Percentiles rank a stretch among this genome's conserved stretches.
Evolutionary conservation across 37 sponge, comb jelly and placozoan species (phyloP).

Genomic region (Petrosia ficiformis): DNA sequence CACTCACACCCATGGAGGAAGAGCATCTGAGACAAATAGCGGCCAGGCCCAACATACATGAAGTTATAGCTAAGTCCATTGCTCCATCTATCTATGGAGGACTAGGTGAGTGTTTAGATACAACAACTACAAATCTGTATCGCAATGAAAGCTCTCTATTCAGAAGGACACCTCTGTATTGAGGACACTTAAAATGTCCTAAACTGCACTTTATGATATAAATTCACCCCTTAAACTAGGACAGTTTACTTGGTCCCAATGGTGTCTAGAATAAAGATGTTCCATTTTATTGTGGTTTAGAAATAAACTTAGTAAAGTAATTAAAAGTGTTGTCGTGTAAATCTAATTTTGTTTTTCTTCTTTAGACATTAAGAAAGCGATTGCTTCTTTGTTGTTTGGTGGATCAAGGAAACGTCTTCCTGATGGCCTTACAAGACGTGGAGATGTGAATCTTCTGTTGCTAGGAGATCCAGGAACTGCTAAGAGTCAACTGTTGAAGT

Average conservation of each 20-base stretch:
- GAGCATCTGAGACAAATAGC: slow-evolving; percentile 82
- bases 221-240: no score
- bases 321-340: no score
- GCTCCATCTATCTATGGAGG: slow-evolving; percentile 99
- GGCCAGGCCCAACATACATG: slow-evolving; percentile 83
- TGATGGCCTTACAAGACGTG: slow-evolving; percentile 94
- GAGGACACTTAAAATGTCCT: no score
- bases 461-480: slow-evolving; percentile 99
- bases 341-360: not conserved
- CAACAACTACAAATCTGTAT: no score
- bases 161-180: no score
- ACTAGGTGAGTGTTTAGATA: slow-evolving; percentile 50
- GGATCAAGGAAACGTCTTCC: slow-evolving; percentile 96
- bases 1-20: slow-evolving; percentile 89
- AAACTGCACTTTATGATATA: no score
- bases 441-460: slow-evolving; percentile 96
- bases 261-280: no score
- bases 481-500: slow-evolving; percentile 99
- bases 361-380: slow-evolving; percentile 96
- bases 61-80: slow-evolving; percentile 71
- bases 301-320: no score
- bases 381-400: slow-evolving; percentile 94
- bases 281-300: no score
- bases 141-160: not conserved
- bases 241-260: no score